Percentiles rank a stretch among this genome's conserved stretches.
Conservation (phyloP, 2,888 invertebrate species). For the Prosopocoilus inquinatus region DNA sequence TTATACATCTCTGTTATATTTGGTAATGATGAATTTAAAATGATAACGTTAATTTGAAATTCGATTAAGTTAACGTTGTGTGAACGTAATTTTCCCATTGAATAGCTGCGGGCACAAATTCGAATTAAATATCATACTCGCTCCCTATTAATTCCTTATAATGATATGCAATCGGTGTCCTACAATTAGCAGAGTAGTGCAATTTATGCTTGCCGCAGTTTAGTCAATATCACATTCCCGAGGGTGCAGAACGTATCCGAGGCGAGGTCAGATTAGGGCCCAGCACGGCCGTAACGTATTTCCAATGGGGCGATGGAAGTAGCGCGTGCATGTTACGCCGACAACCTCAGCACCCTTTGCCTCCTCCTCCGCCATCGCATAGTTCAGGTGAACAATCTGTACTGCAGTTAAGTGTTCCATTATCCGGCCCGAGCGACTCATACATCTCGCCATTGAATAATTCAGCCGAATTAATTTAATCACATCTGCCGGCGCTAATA, state of each 20-base stretch:
- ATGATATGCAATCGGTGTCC: not conserved
- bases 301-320: conserved; percentile 37
- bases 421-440: not conserved
- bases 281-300: conserved; percentile 41
- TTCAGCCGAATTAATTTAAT: not conserved
- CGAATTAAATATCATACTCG: too few relatives aligned
- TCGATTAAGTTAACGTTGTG: too few relatives aligned
- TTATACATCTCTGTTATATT: too few relatives aligned
- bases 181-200: conserved; percentile 18
- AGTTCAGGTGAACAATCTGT: conserved; percentile 24
- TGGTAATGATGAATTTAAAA: too few relatives aligned
- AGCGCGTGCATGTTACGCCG: conserved; percentile 24
- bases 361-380: conserved; percentile 18
- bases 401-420: conserved; percentile 15
- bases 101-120: too few relatives aligned
- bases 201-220: conserved; percentile 39
- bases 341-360: conserved; percentile 22
- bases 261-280: conserved; percentile 36
- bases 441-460: not conserved
- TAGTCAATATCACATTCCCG: conserved; percentile 37
- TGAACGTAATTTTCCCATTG: too few relatives aligned
- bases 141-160: not conserved
- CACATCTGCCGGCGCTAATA: too few relatives aligned
- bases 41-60: too few relatives aligned
- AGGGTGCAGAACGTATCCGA: conserved; percentile 39